Percentiles rank a stretch among this genome's conserved stretches.
phyloP scores from a whole-genome alignment of 2,797 vertebrate species.

The Cirrhinus mrigala region DNA sequence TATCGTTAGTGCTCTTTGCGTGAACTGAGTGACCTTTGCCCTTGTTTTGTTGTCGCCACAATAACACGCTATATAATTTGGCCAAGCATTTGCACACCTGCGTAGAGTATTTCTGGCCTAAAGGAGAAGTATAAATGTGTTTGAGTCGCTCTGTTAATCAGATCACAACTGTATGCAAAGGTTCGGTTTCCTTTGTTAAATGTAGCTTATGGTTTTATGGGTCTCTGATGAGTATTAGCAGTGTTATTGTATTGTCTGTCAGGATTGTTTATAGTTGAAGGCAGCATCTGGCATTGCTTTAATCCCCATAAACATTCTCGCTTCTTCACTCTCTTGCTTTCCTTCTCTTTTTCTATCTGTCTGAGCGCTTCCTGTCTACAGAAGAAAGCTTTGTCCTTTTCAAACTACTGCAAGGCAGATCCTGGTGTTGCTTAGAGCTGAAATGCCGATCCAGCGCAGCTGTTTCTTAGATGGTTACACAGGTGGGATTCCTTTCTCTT shows the following conservation, averaged over 20 bases:
- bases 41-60: neutral
- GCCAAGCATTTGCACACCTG: slow-evolving; percentile 16
- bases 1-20: neutral
- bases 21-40: neutral
- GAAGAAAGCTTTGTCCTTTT: slow-evolving; percentile 33
- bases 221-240: slow-evolving; percentile 6
- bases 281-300: slow-evolving; percentile 23
- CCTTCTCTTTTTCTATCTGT: neutral
- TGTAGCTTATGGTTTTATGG: slow-evolving; percentile 3
- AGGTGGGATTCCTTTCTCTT: slow-evolving; percentile 2
- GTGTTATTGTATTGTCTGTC: slow-evolving; percentile 19
- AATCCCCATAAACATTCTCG: slow-evolving; percentile 9
- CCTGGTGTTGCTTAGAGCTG: slow-evolving; percentile 19
- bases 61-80: neutral
- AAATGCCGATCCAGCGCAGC: neutral
- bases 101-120: neutral
- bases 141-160: neutral
- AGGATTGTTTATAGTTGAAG: slow-evolving; percentile 14
- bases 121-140: slow-evolving; percentile 12
- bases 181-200: slow-evolving; percentile 16
- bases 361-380: slow-evolving; percentile 1
- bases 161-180: slow-evolving; percentile 8
- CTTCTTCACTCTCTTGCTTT: slow-evolving; percentile 5
- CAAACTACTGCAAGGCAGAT: slow-evolving; percentile 3
- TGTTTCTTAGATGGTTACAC: neutral